Conservation (phyloP, 2,797 vertebrate species). For the Falco concolor region DNA sequence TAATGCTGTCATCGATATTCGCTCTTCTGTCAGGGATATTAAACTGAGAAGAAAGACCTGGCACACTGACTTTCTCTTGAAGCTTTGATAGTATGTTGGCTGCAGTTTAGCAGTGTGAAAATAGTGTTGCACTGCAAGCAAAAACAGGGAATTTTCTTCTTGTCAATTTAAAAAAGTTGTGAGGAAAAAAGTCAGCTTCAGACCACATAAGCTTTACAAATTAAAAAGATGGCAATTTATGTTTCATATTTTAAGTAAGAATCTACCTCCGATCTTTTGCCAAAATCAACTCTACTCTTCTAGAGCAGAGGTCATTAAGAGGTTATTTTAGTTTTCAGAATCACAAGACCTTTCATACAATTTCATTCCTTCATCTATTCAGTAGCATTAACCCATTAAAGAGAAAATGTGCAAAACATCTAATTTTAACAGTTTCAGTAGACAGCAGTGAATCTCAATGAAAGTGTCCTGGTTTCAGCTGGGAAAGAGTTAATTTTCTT, state of each 20-base stretch:
- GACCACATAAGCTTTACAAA: background rate
- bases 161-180: background rate
- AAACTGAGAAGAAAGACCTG: conserved; percentile 27
- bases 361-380: background rate
- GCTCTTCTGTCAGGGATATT: conserved; percentile 29
- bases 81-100: conserved; percentile 38
- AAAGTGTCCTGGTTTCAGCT: too few relatives aligned
- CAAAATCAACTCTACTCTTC: background rate
- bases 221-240: background rate
- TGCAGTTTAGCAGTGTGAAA: background rate
- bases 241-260: background rate
- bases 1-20: conserved; percentile 43
- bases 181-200: background rate
- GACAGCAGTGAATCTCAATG: background rate
- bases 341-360: background rate
- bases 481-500: too few relatives aligned
- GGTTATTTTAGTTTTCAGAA: background rate
- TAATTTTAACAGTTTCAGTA: background rate
- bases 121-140: conserved; percentile 34
- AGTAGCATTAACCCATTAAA: background rate
- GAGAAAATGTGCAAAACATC: background rate
- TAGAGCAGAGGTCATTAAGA: background rate
- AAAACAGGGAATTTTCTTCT: background rate
- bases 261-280: background rate
- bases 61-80: conserved; percentile 12